Percentiles rank a stretch among this genome's conserved stretches.
phyloP scores from a whole-genome alignment of 2,797 vertebrate genomes.

The Eupleurogrammus muticus region DNA sequence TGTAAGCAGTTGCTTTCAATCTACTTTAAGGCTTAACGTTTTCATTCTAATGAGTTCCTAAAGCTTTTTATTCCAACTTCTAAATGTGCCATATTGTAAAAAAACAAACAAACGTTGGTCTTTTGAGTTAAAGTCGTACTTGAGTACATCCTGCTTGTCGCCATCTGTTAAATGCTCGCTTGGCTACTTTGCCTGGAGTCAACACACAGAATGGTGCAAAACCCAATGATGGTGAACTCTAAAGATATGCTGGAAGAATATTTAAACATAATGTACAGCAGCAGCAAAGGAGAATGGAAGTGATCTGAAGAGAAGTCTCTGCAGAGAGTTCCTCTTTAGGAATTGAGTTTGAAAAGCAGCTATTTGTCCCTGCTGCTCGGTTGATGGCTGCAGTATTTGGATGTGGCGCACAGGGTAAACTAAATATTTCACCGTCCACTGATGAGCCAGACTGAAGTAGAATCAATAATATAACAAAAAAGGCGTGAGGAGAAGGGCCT shows the following conservation, averaged over 20 bases:
- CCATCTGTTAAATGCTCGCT: slow-evolving; percentile 68
- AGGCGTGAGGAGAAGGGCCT: slow-evolving; percentile 7
- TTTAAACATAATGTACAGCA: slow-evolving; percentile 4
- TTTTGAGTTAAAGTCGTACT: slow-evolving; percentile 57
- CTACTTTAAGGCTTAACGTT: slow-evolving; percentile 12
- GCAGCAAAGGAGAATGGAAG: slow-evolving; percentile 5
- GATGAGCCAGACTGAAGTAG: slow-evolving; percentile 20
- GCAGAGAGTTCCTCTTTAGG: background rate
- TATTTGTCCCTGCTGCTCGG: slow-evolving; percentile 21
- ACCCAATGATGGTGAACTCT: slow-evolving; percentile 35
- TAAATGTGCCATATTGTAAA: slow-evolving; percentile 55
- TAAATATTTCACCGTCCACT: slow-evolving; percentile 42
- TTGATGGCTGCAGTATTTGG: slow-evolving; percentile 26
- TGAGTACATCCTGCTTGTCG: slow-evolving; percentile 56
- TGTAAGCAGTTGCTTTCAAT: slow-evolving; percentile 2
- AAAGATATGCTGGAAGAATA: slow-evolving; percentile 36
- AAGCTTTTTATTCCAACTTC: slow-evolving; percentile 32
- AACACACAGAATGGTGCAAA: slow-evolving; percentile 40
- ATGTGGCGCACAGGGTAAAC: slow-evolving; percentile 22
- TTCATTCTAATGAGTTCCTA: slow-evolving; percentile 13
- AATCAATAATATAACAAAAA: slow-evolving; percentile 19
- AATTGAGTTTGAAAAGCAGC: background rate
- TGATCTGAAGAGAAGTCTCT: slow-evolving; percentile 23
- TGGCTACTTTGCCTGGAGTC: slow-evolving; percentile 60
- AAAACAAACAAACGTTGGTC: slow-evolving; percentile 24